Conservation (phyloP, 2,797 vertebrate genomes). For the Rhynchotus rufescens region DNA sequence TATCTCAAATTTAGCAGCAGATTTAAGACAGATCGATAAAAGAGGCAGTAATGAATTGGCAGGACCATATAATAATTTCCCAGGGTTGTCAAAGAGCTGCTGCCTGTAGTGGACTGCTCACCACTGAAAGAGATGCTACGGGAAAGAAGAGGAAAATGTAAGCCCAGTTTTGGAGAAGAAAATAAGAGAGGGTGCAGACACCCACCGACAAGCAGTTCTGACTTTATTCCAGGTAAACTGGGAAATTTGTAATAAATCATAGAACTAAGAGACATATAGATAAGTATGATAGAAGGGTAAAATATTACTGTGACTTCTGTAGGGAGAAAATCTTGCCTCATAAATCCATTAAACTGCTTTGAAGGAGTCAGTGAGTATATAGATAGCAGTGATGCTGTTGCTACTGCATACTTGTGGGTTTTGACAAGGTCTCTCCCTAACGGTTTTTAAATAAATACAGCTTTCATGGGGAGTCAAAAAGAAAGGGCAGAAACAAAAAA, state of each 20-base stretch:
- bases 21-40: background rate
- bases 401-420: background rate
- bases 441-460: background rate
- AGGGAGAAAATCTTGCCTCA: background rate
- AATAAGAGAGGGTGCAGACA: background rate
- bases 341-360: background rate
- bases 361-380: background rate
- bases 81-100: background rate
- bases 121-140: background rate
- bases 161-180: background rate
- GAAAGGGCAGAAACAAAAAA: background rate
- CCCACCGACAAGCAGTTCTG: background rate
- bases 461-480: background rate
- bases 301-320: background rate
- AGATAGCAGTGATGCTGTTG: accelerated
- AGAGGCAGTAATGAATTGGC: background rate
- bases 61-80: background rate
- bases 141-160: background rate
- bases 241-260: background rate
- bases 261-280: background rate
- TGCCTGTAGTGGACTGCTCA: background rate
- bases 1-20: background rate
- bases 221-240: accelerated
- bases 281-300: background rate
- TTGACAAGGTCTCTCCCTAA: background rate